These are phyloP conservation scores for Eleutherodactylus coqui DNA, from an alignment of 2,797 vertebrate species.

Conservation along the genomic window DNA sequence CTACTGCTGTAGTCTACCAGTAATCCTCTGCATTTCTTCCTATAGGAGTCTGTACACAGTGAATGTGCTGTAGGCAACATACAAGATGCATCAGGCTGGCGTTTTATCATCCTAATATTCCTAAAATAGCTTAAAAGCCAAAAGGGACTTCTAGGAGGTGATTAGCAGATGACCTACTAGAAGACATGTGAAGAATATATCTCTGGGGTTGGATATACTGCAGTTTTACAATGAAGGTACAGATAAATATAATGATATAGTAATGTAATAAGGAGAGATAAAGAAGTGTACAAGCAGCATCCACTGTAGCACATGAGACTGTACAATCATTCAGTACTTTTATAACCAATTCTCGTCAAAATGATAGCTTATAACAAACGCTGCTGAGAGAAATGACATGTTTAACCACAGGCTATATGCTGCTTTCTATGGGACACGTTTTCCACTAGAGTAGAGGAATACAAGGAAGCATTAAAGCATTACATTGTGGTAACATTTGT, in stretches of 20 bases:
- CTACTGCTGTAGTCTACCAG: conserved; percentile 11
- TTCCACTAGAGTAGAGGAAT: background rate
- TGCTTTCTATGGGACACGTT: conserved; percentile 5
- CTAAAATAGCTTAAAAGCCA: conserved; percentile 51
- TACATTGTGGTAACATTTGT: background rate
- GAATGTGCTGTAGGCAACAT: conserved; percentile 49
- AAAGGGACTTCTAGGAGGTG: conserved; percentile 50
- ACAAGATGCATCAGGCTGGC: conserved; percentile 45
- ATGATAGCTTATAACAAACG: background rate
- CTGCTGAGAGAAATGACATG: conserved; percentile 7
- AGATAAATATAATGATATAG: background rate
- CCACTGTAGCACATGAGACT: background rate
- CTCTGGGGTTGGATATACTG: conserved; percentile 31
- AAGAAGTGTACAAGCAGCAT: background rate
- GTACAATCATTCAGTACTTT: background rate
- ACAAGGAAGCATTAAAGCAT: background rate
- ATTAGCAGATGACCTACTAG: conserved; percentile 51
- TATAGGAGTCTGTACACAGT: conserved; percentile 43
- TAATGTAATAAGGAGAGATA: conserved; percentile 1
- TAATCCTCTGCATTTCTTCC: conserved; percentile 40
- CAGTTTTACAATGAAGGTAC: background rate
- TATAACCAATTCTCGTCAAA: background rate
- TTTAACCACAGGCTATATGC: background rate
- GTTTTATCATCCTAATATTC: conserved; percentile 48
- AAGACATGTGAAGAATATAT: conserved; percentile 39